Conservation (phyloP, 2,113 vertebrate species). For the rabbit (Oryctolagus cuniculus) region mOryCun1.1 NC_091433.1:58166501-58167000, state of each 20-base stretch:
- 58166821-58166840: neutral
- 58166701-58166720: neutral
- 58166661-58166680: fast-evolving
- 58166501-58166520: neutral
- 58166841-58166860: neutral
- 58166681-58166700: neutral
- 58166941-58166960: neutral
- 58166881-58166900: neutral
- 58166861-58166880: neutral
- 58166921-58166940: neutral
- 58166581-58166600: neutral
- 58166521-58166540: neutral
- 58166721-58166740: neutral
- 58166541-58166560: neutral
- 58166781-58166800: neutral
- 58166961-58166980: neutral
- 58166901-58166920: neutral
- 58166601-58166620: neutral
- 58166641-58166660: neutral
- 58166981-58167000: neutral
- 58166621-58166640: neutral
- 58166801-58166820: neutral
- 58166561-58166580: neutral
- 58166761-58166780: neutral
- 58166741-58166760: neutral